Evolutionary conservation across 2,113 vertebrate genomes (phyloP), one percentile per base, ranked within the genome.

Genomic region (Solea senegalensis): DNA sequence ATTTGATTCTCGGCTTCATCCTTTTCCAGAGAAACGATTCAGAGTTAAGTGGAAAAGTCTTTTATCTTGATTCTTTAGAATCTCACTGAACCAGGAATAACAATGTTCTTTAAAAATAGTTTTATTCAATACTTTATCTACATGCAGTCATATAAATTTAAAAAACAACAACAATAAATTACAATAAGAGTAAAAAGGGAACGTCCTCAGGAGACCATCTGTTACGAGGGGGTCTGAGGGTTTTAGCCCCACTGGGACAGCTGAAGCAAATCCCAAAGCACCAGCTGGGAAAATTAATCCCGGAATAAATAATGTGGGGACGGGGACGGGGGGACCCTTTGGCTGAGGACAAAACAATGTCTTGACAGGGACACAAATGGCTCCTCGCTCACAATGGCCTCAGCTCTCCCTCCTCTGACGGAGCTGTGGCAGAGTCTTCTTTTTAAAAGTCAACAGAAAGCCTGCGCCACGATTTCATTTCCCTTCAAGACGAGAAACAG

Each of bases 391-490:
- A 52, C 48, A 66, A 63, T n/a, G 21, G 69, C 48, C 62, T 44
- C 39, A 43, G 39, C 49, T 64, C 65, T 55, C 53, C 44, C 45
- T 56, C 9, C 28, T 3, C 51, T 54, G 73, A 52, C 46, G 6
- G n/a, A 8, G 57, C 3, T 44, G 54, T 72, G 56, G 61, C 9
- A 39, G 34, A 45, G 51, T 39, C 3, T 9, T 1, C 15, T 40
- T 21, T 12, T 34, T 6, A 34, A 34, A 34, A 34, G 9, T 86
- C 92, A 9, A 84, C 34, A 12, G 86, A 65, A 39, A 93, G 86
- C 28, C 86, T 78, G 68, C 92, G 89, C 92, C 93, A 94, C 0
- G 90, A 93, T 83, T 90, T 93, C 55, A 91, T 91, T 68, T 90
- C 88, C 76, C 93, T 94, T 84, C 15, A 43, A 41, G 58, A 65